Evolutionary conservation across 2,888 invertebrate genomes (phyloP).

Genomic region (Sepioteuthis lessoniana): DNA sequence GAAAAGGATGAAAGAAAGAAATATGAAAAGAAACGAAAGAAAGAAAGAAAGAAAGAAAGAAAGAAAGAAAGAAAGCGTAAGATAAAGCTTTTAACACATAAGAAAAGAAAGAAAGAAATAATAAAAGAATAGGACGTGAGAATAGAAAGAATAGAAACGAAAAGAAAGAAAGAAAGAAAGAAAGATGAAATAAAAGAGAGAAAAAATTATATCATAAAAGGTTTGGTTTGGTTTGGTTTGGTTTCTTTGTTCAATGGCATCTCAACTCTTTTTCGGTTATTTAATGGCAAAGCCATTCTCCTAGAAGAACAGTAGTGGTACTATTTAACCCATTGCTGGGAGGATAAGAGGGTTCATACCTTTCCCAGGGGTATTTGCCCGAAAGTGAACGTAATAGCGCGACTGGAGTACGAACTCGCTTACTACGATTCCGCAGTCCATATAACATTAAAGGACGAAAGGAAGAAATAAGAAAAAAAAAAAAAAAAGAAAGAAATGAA

Average conservation of each 20-base stretch:
- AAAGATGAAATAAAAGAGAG: background rate
- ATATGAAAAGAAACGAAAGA: background rate
- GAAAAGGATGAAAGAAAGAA: background rate
- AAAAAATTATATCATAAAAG: background rate
- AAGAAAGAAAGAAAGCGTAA: background rate
- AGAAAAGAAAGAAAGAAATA: background rate
- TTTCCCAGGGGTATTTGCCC: no score
- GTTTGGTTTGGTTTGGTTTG: no score
- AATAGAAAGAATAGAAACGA: background rate
- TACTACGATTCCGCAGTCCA: no score
- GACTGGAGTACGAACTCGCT: no score
- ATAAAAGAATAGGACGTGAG: background rate
- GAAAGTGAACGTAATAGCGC: no score
- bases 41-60: background rate
- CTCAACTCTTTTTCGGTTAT: no score
- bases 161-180: background rate
- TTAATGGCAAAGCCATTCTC: no score
- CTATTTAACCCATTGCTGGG: no score
- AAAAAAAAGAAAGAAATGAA: no score
- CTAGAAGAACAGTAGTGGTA: no score
- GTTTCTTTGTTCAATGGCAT: no score
- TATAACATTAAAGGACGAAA: background rate
- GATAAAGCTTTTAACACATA: background rate
- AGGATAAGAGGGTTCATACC: no score
- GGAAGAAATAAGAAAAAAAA: background rate